Evolutionary conservation across 2,888 invertebrate species (phyloP).

Genomic region (Oscheius onirici): DNA sequence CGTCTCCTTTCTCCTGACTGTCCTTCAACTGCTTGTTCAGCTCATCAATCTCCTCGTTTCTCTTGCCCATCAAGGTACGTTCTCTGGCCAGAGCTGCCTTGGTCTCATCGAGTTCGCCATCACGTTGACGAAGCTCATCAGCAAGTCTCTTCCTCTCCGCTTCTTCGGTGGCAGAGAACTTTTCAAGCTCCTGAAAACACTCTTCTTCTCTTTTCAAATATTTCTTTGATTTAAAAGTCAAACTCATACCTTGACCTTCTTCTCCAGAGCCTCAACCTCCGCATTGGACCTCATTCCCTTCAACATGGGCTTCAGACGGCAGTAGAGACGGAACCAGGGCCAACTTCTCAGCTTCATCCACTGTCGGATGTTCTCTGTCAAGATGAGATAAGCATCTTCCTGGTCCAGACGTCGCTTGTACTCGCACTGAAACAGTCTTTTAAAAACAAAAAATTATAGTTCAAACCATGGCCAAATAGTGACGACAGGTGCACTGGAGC

Average conservation of each 20-base stretch:
- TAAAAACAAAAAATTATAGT: neutral
- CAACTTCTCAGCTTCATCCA: conserved; percentile 91
- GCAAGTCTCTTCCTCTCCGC: conserved; percentile 53
- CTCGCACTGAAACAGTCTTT: conserved; percentile 40
- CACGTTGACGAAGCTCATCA: conserved; percentile 51
- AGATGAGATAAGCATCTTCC: conserved; percentile 49
- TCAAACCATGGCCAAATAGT: conserved; percentile 52
- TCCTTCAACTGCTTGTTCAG: conserved; percentile 49
- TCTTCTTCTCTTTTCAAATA: neutral
- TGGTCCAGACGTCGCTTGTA: conserved; percentile 52
- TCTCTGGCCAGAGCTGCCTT: conserved; percentile 58
- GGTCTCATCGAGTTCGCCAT: conserved; percentile 54
- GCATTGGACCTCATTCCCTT: conserved; percentile 66
- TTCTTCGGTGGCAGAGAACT: conserved; percentile 44
- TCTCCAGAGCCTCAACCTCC: conserved; percentile 79
- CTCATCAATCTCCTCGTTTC: conserved; percentile 63
- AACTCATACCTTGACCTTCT: conserved; percentile 72
- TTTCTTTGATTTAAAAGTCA: neutral
- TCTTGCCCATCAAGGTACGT: conserved; percentile 51
- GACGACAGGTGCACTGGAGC: conserved; percentile 74
- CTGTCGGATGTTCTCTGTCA: conserved; percentile 98
- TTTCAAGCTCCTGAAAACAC: conserved; percentile 45
- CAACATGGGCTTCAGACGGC: conserved; percentile 65
- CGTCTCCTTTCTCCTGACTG: conserved; percentile 52
- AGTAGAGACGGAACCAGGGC: conserved; percentile 99